Evolutionary conservation across 2,113 vertebrate genomes (phyloP).

Genomic region (Rhagologus leucostigma): DNA sequence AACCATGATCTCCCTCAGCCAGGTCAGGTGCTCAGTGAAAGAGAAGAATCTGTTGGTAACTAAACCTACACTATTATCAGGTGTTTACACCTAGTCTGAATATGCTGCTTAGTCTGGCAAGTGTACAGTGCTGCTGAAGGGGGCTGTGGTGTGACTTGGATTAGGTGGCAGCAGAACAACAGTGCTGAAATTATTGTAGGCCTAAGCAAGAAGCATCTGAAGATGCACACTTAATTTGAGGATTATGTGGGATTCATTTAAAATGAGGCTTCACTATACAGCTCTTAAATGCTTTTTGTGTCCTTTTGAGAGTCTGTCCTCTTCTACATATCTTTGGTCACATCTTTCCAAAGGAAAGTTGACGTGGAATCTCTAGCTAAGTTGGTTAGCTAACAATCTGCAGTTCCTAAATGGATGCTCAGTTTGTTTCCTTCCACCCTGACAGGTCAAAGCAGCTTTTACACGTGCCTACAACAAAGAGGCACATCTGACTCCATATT

Average conservation of each 20-base stretch:
- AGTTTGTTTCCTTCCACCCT: neutral
- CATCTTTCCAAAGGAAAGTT: neutral
- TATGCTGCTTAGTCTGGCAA: neutral
- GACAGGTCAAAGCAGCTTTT: conserved; percentile 93
- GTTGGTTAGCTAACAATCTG: neutral
- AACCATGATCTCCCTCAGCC: neutral
- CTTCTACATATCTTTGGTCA: neutral
- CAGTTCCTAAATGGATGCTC: neutral
- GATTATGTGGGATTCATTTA: neutral
- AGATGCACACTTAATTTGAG: neutral
- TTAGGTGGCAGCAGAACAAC: neutral
- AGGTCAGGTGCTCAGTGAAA: neutral
- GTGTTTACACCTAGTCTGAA: neutral
- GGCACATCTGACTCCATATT: conserved; percentile 86
- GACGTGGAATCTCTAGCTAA: neutral
- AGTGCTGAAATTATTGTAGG: neutral
- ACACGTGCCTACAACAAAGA: conserved; percentile 93
- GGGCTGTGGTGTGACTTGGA: neutral
- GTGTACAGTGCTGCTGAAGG: neutral
- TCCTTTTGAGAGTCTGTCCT: neutral
- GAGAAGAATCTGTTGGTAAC: neutral
- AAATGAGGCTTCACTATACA: neutral
- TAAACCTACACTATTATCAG: fast-evolving
- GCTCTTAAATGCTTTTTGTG: neutral
- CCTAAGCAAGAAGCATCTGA: neutral